phyloP scores from a whole-genome alignment of 1,140 invertebrate species.

The Scaptomyza graminum region DNA sequence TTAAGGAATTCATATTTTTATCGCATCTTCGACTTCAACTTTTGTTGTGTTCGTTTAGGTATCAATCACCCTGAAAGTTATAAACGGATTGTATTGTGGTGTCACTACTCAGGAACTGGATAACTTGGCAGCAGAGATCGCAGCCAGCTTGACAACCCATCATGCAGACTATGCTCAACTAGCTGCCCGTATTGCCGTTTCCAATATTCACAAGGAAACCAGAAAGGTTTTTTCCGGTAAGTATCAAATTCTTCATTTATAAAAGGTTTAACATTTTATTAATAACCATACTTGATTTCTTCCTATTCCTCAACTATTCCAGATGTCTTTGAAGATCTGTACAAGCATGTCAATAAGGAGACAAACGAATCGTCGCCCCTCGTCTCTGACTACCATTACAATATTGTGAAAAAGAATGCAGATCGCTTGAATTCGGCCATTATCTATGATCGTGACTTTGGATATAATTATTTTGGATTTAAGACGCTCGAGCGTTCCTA shows the following conservation, averaged over 20 bases:
- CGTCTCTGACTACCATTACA: conserved; percentile 93
- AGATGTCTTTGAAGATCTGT: conserved; percentile 96
- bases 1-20: no score
- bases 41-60: conserved; percentile 85
- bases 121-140: conserved; percentile 98
- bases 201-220: conserved; percentile 99
- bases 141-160: conserved; percentile 97
- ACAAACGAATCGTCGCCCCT: conserved; percentile 90
- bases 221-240: conserved; percentile 94
- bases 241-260: conserved; percentile 4
- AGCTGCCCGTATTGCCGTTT: conserved; percentile 97
- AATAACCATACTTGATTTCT: neutral
- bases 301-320: conserved; percentile 8
- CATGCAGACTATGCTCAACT: conserved; percentile 99
- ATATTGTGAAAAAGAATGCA: conserved; percentile 94
- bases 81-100: conserved; percentile 96
- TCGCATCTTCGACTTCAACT: no score
- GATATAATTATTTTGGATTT: conserved; percentile 99
- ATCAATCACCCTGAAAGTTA: conserved; percentile 93
- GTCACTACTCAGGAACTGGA: conserved; percentile 98
- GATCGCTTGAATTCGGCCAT: conserved; percentile 97
- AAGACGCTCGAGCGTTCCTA: conserved; percentile 99
- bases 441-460: conserved; percentile 98
- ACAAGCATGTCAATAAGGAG: conserved; percentile 90
- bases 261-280: no score